Evolutionary conservation across 2,113 vertebrate species (phyloP).

Genomic region (Odontesthes bonariensis): DNA sequence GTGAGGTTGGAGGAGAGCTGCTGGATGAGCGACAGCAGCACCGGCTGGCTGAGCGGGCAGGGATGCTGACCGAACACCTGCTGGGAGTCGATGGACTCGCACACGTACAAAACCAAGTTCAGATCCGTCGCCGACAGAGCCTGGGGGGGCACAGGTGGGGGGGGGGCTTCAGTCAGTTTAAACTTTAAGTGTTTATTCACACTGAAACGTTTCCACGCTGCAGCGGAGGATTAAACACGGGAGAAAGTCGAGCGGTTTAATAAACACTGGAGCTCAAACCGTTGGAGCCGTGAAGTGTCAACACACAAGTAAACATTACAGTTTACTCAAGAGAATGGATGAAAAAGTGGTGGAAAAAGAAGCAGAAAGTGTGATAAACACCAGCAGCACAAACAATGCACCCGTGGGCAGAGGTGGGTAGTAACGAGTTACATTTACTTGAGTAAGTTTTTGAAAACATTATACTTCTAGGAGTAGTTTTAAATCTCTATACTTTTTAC

Average conservation of each 20-base stretch:
- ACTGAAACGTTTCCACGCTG: too few relatives aligned
- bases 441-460: too few relatives aligned
- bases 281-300: not conserved
- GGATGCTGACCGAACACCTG: conserved; percentile 95
- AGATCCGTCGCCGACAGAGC: conserved; percentile 96
- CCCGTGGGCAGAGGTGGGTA: too few relatives aligned
- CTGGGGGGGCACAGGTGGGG: conserved; percentile 74
- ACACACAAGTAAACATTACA: too few relatives aligned
- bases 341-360: not conserved
- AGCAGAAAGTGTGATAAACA: conserved; percentile 4
- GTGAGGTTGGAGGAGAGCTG: conserved; percentile 95
- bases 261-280: not conserved
- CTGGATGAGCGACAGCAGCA: conserved; percentile 98
- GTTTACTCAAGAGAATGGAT: too few relatives aligned
- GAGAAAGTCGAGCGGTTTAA: not conserved
- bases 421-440: too few relatives aligned
- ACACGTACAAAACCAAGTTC: conserved; percentile 96
- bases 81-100: conserved; percentile 95
- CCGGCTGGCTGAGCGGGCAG: conserved; percentile 94
- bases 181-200: not conserved
- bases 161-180: not conserved
- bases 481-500: too few relatives aligned
- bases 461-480: too few relatives aligned
- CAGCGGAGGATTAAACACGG: too few relatives aligned
- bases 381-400: conserved; percentile 18